A percentile compares a stretch with the other conserved stretches of the same genome.
These are phyloP conservation scores for Zygothrica quintamaculata DNA, from an alignment of 2,888 invertebrate genomes.

Conservation along the genomic window DNA sequence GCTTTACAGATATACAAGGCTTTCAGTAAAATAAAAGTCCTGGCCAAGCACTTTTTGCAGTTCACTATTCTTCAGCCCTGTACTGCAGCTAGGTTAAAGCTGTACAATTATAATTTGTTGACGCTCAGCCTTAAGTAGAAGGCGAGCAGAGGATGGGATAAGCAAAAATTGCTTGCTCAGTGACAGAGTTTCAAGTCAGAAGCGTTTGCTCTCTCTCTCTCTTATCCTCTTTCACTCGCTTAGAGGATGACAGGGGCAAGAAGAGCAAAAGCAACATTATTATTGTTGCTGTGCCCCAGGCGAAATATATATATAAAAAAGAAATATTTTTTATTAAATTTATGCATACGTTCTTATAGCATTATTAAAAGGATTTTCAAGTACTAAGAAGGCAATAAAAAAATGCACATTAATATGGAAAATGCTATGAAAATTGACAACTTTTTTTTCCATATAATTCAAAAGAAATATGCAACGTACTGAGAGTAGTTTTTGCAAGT, in stretches of 20 bases:
- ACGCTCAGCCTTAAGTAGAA: slow-evolving; percentile 36
- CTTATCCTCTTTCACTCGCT: neutral
- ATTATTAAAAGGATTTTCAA: neutral
- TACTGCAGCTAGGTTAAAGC: slow-evolving; percentile 11
- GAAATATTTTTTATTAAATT: slow-evolving; percentile 42
- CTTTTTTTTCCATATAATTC: slow-evolving; percentile 1
- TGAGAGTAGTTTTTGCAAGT: too few species aligned
- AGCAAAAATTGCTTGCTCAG: slow-evolving; percentile 25
- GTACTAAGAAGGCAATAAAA: neutral
- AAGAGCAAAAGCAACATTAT: slow-evolving; percentile 4
- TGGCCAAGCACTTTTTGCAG: slow-evolving; percentile 49
- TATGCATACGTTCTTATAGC: slow-evolving; percentile 22
- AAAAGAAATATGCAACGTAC: too few species aligned
- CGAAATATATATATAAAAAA: slow-evolving; percentile 40
- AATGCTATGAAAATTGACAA: slow-evolving; percentile 6
- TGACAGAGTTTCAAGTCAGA: slow-evolving; percentile 20
- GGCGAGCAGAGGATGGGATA: too few species aligned
- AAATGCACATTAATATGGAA: slow-evolving; percentile 7
- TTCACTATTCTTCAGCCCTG: slow-evolving; percentile 25
- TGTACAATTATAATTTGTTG: slow-evolving; percentile 66
- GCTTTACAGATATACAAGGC: neutral
- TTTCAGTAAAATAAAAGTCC: slow-evolving; percentile 3
- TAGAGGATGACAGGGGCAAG: neutral
- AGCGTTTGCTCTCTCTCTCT: slow-evolving; percentile 9
- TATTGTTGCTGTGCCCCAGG: slow-evolving; percentile 34